Evolutionary conservation across 2,113 vertebrate genomes (phyloP).

Genomic region (Mystacornis crossleyi): DNA sequence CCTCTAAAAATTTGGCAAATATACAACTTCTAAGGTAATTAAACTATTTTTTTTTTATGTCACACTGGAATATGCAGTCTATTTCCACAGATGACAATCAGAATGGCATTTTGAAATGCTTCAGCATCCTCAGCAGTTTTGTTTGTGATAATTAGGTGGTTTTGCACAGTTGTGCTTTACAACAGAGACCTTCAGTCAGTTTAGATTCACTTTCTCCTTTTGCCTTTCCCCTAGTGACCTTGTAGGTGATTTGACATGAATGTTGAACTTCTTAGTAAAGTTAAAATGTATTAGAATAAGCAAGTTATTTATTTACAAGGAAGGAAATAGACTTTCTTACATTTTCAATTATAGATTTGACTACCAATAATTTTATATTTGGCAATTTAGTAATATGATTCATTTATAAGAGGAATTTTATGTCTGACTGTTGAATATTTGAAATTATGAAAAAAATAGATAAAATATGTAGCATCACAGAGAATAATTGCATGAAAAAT

Average conservation of each 20-base stretch:
- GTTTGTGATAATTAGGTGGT: background rate
- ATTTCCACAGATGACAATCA: background rate
- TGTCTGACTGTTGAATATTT: background rate
- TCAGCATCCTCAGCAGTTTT: background rate
- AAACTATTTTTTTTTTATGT: background rate
- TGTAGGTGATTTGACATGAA: background rate
- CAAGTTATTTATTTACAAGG: background rate
- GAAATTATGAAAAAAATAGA: background rate
- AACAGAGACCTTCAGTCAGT: background rate
- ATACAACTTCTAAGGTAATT: background rate
- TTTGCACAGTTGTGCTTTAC: background rate
- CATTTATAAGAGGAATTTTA: background rate
- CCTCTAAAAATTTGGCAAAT: background rate
- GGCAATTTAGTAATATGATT: background rate
- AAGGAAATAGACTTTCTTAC: background rate
- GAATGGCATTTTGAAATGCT: background rate
- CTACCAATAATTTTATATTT: background rate
- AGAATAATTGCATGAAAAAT: background rate
- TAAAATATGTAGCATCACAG: background rate
- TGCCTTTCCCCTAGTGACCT: background rate
- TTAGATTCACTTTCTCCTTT: background rate
- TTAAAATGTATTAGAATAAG: background rate
- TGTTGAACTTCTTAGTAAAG: background rate
- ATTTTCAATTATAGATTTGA: background rate
- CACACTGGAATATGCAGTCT: background rate